Evolutionary conservation across 1,140 invertebrate species (phyloP).

Genomic region (Drosophila rhopaloa): DNA sequence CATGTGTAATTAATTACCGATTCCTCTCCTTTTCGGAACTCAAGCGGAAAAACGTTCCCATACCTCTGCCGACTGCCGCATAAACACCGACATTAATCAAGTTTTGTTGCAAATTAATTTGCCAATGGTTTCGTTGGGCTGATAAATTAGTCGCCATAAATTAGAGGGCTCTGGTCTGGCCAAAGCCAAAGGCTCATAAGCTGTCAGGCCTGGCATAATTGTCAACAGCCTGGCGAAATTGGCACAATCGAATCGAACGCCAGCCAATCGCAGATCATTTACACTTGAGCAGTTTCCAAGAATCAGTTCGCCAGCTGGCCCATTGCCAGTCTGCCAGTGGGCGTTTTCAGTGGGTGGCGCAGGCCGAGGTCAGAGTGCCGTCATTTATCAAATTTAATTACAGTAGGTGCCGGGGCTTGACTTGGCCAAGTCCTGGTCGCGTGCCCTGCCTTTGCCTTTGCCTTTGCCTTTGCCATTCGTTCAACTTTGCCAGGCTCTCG

Average conservation of each 20-base stretch:
- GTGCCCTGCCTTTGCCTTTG: constrained; percentile 11
- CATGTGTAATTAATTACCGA: constrained; percentile 56
- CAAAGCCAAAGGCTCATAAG: constrained; percentile 26
- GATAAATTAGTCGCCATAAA: constrained; percentile 56
- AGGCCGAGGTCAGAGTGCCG: constrained; percentile 15
- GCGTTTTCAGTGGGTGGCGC: not conserved
- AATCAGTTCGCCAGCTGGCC: constrained; percentile 47
- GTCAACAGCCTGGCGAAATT: constrained; percentile 54
- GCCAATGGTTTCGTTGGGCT: constrained; percentile 39
- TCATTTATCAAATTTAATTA: constrained; percentile 70
- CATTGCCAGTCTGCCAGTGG: constrained; percentile 26
- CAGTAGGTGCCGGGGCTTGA: constrained; percentile 27
- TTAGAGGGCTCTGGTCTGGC: constrained; percentile 17
- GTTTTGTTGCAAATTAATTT: constrained; percentile 64
- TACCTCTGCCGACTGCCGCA: constrained; percentile 27
- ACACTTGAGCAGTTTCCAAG: constrained; percentile 53
- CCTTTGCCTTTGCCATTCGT: constrained; percentile 6
- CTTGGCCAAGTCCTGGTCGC: constrained; percentile 19
- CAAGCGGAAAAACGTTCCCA: constrained; percentile 33
- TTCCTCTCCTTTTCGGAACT: constrained; percentile 37
- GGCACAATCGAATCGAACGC: constrained; percentile 59
- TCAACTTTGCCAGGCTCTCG: constrained; percentile 29
- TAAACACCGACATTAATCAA: constrained; percentile 62
- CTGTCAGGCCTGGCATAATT: constrained; percentile 35
- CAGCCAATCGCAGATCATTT: constrained; percentile 62